phyloP scores from a whole-genome alignment of 2,113 vertebrate species.

The Danionella cerebrum region DNA sequence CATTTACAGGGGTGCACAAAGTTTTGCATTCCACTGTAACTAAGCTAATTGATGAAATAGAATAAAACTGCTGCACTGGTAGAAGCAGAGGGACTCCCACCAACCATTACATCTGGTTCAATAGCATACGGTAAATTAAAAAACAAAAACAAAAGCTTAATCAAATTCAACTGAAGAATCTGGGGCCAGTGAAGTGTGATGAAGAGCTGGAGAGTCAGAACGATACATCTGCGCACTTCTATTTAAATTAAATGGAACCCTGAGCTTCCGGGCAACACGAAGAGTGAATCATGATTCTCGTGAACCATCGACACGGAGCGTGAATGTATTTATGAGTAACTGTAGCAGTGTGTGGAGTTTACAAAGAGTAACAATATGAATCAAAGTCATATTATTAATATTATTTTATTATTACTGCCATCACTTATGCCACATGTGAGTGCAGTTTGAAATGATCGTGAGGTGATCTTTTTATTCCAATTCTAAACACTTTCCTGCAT shows the following conservation, averaged over 20 bases:
- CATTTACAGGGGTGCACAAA: too few relatives aligned
- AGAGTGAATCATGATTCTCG: constrained; percentile 32
- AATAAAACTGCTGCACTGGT: neutral
- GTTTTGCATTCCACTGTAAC: too few relatives aligned
- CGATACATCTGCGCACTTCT: constrained; percentile 23
- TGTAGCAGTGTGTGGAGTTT: too few relatives aligned
- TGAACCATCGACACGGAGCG: neutral
- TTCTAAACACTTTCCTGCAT: too few relatives aligned
- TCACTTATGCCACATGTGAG: too few relatives aligned
- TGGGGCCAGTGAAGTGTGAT: constrained; percentile 29
- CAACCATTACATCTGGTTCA: too few relatives aligned
- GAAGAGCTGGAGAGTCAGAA: constrained; percentile 31
- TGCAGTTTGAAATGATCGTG: too few relatives aligned
- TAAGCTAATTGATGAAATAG: too few relatives aligned
- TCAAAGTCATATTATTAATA: neutral
- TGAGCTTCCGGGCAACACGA: constrained; percentile 14
- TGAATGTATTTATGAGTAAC: neutral
- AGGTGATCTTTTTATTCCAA: too few relatives aligned
- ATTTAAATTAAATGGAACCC: constrained; percentile 25
- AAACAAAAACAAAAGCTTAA: constrained; percentile 34
- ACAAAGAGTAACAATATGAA: neutral
- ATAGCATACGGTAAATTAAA: too few relatives aligned
- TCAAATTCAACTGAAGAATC: constrained; percentile 24
- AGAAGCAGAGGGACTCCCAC: neutral
- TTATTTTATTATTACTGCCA: too few relatives aligned